Evolutionary conservation across 1,140 invertebrate genomes (phyloP), one percentile per base, ranked within the genome.

Genomic region (Drosophila littoralis): DNA sequence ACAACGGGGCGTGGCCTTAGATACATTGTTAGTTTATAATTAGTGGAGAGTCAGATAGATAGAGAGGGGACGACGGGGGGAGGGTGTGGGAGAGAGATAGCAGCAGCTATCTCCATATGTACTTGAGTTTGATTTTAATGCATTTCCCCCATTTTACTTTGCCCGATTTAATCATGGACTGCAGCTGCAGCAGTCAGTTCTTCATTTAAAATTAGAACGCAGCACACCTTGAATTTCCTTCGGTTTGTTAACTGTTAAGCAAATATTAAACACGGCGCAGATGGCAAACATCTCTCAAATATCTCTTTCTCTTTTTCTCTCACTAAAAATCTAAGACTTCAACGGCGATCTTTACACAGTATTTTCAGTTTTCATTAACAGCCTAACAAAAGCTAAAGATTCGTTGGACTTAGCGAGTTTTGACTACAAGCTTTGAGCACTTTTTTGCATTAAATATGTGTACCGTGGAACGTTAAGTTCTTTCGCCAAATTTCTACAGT

Each of bases 21-120:
- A 48, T 50, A 71, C 79, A 79, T 81, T 85, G 82, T 86, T 81
- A 74, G 79, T 88, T 88, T 86, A 86, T 82, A 83, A 88, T 88
- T 86, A 86, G 83, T 77, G 43, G 48, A 57, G 51, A 54, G 51
- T 57, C 40, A 40, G 32, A 35, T 17, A 46, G 32, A 2, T 2
- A 17, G 17, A 50, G n/a, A 63, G 46, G 32, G 22, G 32, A 42
- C 4, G 0, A 28, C 22, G 22, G n/a, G 28, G 22, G 9, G 32
- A 46, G 42, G 13, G 12, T 7, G 51, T 15, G 1, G 50, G 48
- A 54, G 66, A 76, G 65, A 63, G 52, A 8, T 3, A 7, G 17
- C 58, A 73, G 70, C 77, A 71, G 7, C 10, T 22, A 58, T 35
- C 51, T 55, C 10, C 8, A 54, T 28, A 51, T 28, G 15, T 67